These are phyloP conservation scores for Drosophila eugracilis DNA, from an alignment of 1,140 invertebrate species.

Conservation along the genomic window DNA sequence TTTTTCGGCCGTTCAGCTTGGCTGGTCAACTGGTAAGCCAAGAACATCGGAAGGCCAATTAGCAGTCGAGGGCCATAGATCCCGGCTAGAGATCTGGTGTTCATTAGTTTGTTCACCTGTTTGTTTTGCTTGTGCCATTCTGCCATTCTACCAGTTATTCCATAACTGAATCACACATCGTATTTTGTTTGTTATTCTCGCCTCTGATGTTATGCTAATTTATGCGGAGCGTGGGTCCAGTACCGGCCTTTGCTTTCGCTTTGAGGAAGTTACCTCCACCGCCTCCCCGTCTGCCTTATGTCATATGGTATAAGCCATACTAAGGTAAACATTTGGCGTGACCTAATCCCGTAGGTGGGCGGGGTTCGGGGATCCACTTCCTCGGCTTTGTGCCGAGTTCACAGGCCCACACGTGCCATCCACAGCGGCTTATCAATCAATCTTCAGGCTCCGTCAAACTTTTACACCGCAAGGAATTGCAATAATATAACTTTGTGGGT, in stretches of 20 bases:
- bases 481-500: slow-evolving; percentile 24
- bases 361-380: slow-evolving; percentile 21
- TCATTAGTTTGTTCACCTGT: slow-evolving; percentile 78
- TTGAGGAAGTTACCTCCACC: slow-evolving; percentile 49
- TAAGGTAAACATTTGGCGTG: slow-evolving; percentile 48
- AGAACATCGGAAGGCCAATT: slow-evolving; percentile 51
- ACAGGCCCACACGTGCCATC: slow-evolving; percentile 51
- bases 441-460: slow-evolving; percentile 34
- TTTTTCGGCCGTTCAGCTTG: slow-evolving; percentile 58
- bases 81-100: slow-evolving; percentile 18
- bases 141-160: slow-evolving; percentile 48
- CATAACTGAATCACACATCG: slow-evolving; percentile 45
- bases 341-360: slow-evolving; percentile 57
- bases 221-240: slow-evolving; percentile 75
- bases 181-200: slow-evolving; percentile 49
- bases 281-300: too few relatives aligned
- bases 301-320: neutral
- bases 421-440: slow-evolving; percentile 44
- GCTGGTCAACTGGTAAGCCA: slow-evolving; percentile 55
- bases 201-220: slow-evolving; percentile 69
- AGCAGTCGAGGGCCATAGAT: slow-evolving; percentile 22
- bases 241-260: slow-evolving; percentile 50
- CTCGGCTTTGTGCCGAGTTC: slow-evolving; percentile 25
- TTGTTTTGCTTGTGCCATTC: slow-evolving; percentile 44
- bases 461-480: slow-evolving; percentile 2